These are phyloP conservation scores for Eupeodes luniger DNA, from an alignment of 2,888 invertebrate species.

Conservation along the genomic window DNA sequence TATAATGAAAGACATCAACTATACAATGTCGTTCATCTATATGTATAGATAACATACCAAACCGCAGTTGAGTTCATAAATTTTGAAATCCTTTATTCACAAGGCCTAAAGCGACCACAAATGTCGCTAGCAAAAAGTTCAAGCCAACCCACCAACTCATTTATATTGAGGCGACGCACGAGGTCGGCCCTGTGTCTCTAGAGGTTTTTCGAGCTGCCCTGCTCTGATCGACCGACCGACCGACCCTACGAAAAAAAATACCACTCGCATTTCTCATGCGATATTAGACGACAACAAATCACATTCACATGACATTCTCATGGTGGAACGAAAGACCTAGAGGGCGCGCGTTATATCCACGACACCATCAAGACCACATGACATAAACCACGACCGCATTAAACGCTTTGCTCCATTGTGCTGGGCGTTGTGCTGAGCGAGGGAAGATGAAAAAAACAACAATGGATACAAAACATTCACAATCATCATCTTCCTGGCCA, in stretches of 20 bases:
- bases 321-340: conserved; percentile 43
- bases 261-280: conserved; percentile 46
- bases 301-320: conserved; percentile 68
- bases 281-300: conserved; percentile 74
- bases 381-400: conserved; percentile 72
- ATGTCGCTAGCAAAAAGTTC: conserved; percentile 27
- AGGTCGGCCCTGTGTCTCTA: neutral
- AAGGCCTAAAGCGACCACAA: conserved; percentile 52
- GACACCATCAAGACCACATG: conserved; percentile 70
- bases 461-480: conserved; percentile 17
- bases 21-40: conserved; percentile 48
- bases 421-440: neutral
- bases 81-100: conserved; percentile 37
- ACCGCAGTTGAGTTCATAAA: conserved; percentile 66
- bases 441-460: neutral
- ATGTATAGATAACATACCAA: conserved; percentile 19
- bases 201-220: neutral
- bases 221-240: conserved; percentile 2
- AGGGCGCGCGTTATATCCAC: conserved; percentile 50
- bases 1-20: conserved; percentile 54
- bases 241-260: conserved; percentile 40
- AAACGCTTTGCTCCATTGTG: conserved; percentile 56
- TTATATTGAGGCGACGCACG: neutral
- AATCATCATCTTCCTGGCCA: conserved; percentile 51
- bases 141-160: conserved; percentile 30